A percentile compares a stretch with the other conserved stretches of the same genome.
These are phyloP conservation scores for Lutraria rhynchaena DNA, from an alignment of 1,140 invertebrate species.

Conservation along the genomic window DNA sequence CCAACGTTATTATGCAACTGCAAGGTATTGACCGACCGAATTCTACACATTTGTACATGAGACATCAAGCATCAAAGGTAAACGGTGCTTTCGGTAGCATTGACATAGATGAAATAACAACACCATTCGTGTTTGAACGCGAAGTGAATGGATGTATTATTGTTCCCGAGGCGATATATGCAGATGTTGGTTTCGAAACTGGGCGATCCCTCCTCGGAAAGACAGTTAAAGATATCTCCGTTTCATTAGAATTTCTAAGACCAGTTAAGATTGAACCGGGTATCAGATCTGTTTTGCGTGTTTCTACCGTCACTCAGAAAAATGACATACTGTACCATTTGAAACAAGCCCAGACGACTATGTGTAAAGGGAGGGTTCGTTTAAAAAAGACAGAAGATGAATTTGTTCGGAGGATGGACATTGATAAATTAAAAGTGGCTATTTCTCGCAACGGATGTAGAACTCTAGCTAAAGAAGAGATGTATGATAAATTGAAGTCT, in stretches of 20 bases:
- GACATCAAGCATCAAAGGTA: neutral
- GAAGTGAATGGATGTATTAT: constrained; percentile 20
- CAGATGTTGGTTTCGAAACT: constrained; percentile 52
- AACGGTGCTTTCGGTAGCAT: neutral
- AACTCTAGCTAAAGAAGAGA: neutral
- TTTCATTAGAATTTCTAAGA: constrained; percentile 45
- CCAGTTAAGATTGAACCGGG: constrained; percentile 4
- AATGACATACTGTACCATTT: neutral
- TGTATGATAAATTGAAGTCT: constrained; percentile 15
- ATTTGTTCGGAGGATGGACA: neutral
- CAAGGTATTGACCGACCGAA: neutral
- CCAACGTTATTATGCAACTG: neutral
- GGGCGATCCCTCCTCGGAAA: neutral
- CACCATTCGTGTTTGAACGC: constrained; percentile 55
- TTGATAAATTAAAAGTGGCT: constrained; percentile 1
- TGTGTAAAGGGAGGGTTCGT: constrained; percentile 34
- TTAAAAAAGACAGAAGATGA: neutral
- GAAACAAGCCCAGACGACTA: constrained; percentile 2
- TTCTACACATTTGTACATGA: constrained; percentile 4
- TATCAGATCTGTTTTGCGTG: neutral
- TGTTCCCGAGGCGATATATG: constrained; percentile 52
- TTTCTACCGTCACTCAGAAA: constrained; percentile 10
- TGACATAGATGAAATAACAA: constrained; percentile 19
- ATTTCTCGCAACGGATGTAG: neutral
- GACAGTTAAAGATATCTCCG: neutral